Base-by-base conservation (phyloP, 2,888 invertebrate genomes). In the Oligia latruncula region DNA sequence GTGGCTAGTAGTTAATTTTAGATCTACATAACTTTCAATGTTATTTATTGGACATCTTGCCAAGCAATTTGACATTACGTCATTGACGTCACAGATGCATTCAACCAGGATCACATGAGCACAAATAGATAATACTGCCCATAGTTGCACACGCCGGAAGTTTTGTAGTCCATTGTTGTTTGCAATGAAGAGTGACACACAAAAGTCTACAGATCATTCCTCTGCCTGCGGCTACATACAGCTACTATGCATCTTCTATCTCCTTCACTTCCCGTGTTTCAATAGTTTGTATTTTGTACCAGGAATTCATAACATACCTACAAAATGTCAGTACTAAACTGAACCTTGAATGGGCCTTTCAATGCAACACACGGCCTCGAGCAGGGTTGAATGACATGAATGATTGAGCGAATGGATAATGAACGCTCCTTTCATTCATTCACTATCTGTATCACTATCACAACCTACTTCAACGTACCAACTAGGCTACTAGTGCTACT, bases 341-440 rank as follows among this genome's bases (percentile, higher is more conserved):
- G 87, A 91, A 87, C 92, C 92, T 92, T 94, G 93, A 94, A 94
- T 93, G 92, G 90, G 90, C 90, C 92, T 93, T 93, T 92, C 91
- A 92, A 90, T 92, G 91, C 90, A 91, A 82, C 88, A 87, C 87
- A 88, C 80, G 90, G 90, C 91, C 91, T 90, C 91, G 89, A 83
- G 84, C 74, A 80, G 90, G 90, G 91, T 88, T 93, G 93, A 93
- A 93, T 92, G 93, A 92, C 91, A 92, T 86, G 89, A 89, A 91
- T 90, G 90, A 89, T 89, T 87, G 84, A 87, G 80, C 74, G 91
- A 90, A 90, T 90, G 90, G 86, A 88, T 87, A 88, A 86, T 84
- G 77, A 78, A 81, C 72, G 70, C 66, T 79, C 82, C 82, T 87
- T 90, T 87, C 89, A 90, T 91, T 91, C 91, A 90, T 89, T 87